phyloP scores from a whole-genome alignment of 1,140 invertebrate genomes.

The Caenorhabditis remanei region DNA sequence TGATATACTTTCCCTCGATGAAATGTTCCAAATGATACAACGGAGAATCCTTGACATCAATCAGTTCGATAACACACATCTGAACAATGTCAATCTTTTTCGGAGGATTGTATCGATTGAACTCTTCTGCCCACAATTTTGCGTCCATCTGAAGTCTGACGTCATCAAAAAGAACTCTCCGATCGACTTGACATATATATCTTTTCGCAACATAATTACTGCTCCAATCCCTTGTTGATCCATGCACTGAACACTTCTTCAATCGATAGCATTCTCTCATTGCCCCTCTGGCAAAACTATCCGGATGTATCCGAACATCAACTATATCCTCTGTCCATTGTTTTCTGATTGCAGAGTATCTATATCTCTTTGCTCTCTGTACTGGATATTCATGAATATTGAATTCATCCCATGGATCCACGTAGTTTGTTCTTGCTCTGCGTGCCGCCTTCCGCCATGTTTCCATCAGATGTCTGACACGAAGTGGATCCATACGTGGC shows the following conservation, averaged over 20 bases:
- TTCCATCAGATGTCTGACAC: conserved; percentile 17
- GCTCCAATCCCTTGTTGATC: conserved; percentile 80
- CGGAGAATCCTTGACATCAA: conserved; percentile 79
- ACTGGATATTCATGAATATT: conserved; percentile 59
- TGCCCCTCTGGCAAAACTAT: conserved; percentile 81
- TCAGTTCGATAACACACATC: conserved; percentile 82
- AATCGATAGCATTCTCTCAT: conserved; percentile 82
- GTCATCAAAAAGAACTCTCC: conserved; percentile 81
- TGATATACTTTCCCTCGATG: conserved; percentile 82
- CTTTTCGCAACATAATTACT: conserved; percentile 82
- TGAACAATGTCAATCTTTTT: conserved; percentile 83
- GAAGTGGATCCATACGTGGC: conserved; percentile 27
- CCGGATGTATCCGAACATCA: conserved; percentile 80
- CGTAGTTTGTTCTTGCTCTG: background rate
- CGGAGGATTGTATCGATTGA: conserved; percentile 82
- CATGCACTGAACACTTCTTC: conserved; percentile 81
- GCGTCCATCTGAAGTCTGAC: conserved; percentile 82
- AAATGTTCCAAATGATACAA: conserved; percentile 82
- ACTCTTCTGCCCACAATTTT: conserved; percentile 82
- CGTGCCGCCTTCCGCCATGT: conserved; percentile 15
- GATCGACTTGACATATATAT: conserved; percentile 80
- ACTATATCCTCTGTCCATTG: conserved; percentile 80
- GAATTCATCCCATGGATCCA: conserved; percentile 62
- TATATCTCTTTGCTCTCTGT: conserved; percentile 47
- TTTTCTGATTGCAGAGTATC: conserved; percentile 62